phyloP scores from a whole-genome alignment of 2,888 invertebrate species.

The Drosophila picticornis region DNA sequence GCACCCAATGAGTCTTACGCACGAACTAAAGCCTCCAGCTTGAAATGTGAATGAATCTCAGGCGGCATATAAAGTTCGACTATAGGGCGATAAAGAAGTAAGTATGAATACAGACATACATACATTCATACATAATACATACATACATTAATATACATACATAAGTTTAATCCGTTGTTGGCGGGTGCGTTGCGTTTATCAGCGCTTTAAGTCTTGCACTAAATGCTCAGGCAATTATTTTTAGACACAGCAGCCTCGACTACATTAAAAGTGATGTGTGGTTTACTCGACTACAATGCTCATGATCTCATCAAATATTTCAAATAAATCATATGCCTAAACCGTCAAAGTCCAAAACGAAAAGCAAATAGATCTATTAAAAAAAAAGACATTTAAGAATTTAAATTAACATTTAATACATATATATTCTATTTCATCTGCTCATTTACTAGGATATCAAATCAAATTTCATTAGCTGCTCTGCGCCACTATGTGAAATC shows the following conservation, averaged over 20 bases:
- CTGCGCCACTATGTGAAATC: slow-evolving; percentile 22
- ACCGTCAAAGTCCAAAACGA: background rate
- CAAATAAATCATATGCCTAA: background rate
- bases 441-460: slow-evolving; percentile 8
- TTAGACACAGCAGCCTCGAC: slow-evolving; percentile 39
- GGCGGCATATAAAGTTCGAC: slow-evolving; percentile 33
- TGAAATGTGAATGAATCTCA: slow-evolving; percentile 52
- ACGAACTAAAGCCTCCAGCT: slow-evolving; percentile 56
- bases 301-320: slow-evolving; percentile 15
- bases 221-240: slow-evolving; percentile 47
- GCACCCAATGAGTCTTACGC: slow-evolving; percentile 69
- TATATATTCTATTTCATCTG: background rate
- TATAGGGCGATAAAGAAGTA: slow-evolving; percentile 60
- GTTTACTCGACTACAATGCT: slow-evolving; percentile 1
- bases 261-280: slow-evolving; percentile 31
- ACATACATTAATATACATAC: slow-evolving; percentile 2
- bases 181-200: slow-evolving; percentile 65
- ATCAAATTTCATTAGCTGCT: background rate
- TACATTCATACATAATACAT: background rate
- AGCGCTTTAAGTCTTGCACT: slow-evolving; percentile 45
- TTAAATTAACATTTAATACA: background rate
- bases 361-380: background rate
- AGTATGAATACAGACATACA: slow-evolving; percentile 11
- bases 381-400: background rate
- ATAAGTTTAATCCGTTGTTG: slow-evolving; percentile 65